A percentile compares a stretch with the other conserved stretches of the same genome.
These are phyloP conservation scores for Peromyscus attwateri DNA, from an alignment of 2,797 vertebrate genomes.

Conservation along the genomic window DNA sequence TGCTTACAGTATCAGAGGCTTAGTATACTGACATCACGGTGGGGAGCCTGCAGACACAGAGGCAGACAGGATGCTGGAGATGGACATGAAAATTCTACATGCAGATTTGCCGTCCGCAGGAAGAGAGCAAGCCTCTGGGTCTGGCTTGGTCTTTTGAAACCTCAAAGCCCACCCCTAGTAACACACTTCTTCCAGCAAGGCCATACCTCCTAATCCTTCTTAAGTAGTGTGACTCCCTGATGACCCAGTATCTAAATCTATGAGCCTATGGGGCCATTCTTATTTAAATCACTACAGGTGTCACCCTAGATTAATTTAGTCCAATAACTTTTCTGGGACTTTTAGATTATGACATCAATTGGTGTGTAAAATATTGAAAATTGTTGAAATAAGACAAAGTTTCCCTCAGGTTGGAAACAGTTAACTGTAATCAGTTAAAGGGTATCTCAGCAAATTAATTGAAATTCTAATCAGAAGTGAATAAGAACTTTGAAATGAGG, in stretches of 20 bases:
- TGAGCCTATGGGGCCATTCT: not conserved
- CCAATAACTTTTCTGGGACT: constrained; percentile 23
- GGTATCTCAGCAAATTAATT: constrained; percentile 78
- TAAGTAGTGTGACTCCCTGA: not conserved
- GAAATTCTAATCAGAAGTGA: constrained; percentile 79
- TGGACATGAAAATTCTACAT: too few relatives aligned
- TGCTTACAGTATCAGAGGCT: not conserved
- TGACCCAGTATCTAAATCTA: not conserved
- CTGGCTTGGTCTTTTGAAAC: not conserved
- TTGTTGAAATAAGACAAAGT: constrained; percentile 58
- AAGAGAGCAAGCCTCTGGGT: too few relatives aligned
- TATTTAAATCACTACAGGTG: not conserved
- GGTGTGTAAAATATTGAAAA: constrained; percentile 49
- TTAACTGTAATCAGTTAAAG: constrained; percentile 69
- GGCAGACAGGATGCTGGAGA: too few relatives aligned
- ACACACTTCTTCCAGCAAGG: not conserved
- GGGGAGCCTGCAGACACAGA: too few relatives aligned
- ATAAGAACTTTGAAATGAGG: constrained; percentile 78
- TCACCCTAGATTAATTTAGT: constrained; percentile 48
- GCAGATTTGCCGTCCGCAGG: not conserved
- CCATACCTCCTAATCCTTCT: not conserved
- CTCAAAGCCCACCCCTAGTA: not conserved
- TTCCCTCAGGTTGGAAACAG: constrained; percentile 57
- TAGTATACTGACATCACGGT: not conserved
- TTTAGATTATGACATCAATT: constrained; percentile 35